Conservation (phyloP, 2,888 invertebrate species). For the Beris morrisii region DNA sequence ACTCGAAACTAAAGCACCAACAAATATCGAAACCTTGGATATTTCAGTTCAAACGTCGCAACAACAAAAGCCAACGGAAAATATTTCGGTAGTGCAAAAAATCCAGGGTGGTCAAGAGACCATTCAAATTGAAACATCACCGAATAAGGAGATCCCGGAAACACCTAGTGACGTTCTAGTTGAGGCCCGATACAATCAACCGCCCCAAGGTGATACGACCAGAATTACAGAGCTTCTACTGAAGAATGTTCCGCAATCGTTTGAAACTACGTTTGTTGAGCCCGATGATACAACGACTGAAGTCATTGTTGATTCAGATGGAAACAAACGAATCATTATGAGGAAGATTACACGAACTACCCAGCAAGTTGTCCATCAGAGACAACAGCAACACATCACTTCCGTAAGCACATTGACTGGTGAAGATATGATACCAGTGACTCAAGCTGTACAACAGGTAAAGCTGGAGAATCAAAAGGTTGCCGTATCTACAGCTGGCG, state of each 20-base stretch:
- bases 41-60: slow-evolving; percentile 52
- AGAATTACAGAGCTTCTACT: slow-evolving; percentile 71
- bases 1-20: slow-evolving; percentile 18
- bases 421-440: neutral
- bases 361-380: slow-evolving; percentile 66
- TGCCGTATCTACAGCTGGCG: slow-evolving; percentile 47
- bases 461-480: slow-evolving; percentile 55
- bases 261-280: slow-evolving; percentile 79
- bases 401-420: neutral
- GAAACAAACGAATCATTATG: slow-evolving; percentile 77
- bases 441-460: neutral
- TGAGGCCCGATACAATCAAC: slow-evolving; percentile 70
- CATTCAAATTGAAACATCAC: slow-evolving; percentile 70
- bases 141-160: slow-evolving; percentile 60
- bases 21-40: slow-evolving; percentile 47
- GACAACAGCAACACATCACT: slow-evolving; percentile 61
- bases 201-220: slow-evolving; percentile 58
- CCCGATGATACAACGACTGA: slow-evolving; percentile 83
- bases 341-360: slow-evolving; percentile 71
- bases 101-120: slow-evolving; percentile 68
- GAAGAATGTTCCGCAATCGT: slow-evolving; percentile 73
- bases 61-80: slow-evolving; percentile 61
- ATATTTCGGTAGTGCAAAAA: slow-evolving; percentile 68
- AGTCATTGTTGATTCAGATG: slow-evolving; percentile 77
- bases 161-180: slow-evolving; percentile 65